A percentile compares a stretch with the other conserved stretches of the same genome.
Conservation (phyloP, 2,113 vertebrate genomes). For the Channa argus region DNA sequence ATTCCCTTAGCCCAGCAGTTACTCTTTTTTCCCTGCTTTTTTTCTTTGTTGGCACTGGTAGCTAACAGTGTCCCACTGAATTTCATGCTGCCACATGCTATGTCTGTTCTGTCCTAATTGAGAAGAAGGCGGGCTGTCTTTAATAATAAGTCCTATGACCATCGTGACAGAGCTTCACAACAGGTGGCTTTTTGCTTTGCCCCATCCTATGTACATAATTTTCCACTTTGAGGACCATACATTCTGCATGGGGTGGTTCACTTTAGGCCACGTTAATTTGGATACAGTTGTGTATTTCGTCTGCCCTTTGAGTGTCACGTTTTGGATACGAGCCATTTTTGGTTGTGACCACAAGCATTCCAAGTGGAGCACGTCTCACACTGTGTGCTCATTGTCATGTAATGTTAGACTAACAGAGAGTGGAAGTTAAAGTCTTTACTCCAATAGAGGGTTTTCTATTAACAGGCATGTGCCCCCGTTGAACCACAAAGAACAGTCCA, state of each 20-base stretch:
- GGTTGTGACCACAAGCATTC: background rate
- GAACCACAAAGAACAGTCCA: too few species aligned
- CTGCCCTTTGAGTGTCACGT: background rate
- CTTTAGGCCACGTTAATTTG: constrained; percentile 7
- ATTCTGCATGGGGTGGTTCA: constrained; percentile 6
- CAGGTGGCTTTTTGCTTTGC: constrained; percentile 17
- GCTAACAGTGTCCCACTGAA: constrained; percentile 58
- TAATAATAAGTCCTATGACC: constrained; percentile 51
- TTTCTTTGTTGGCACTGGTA: constrained; percentile 34
- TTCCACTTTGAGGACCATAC: background rate
- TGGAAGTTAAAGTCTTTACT: too few species aligned
- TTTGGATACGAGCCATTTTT: constrained; percentile 6
- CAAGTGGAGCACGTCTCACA: background rate
- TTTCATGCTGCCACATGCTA: constrained; percentile 65
- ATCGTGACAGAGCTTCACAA: constrained; percentile 7
- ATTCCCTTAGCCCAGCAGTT: constrained; percentile 46
- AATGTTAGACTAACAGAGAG: too few species aligned
- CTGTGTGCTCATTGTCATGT: background rate
- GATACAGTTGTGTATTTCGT: constrained; percentile 4
- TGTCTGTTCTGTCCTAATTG: constrained; percentile 68
- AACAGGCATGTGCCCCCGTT: too few species aligned
- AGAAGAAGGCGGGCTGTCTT: constrained; percentile 54
- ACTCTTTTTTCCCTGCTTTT: background rate
- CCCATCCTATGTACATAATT: constrained; percentile 11
- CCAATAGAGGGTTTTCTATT: too few species aligned